Conservation (phyloP, 1,140 invertebrate genomes). For the Heliconius eleuchia region DNA sequence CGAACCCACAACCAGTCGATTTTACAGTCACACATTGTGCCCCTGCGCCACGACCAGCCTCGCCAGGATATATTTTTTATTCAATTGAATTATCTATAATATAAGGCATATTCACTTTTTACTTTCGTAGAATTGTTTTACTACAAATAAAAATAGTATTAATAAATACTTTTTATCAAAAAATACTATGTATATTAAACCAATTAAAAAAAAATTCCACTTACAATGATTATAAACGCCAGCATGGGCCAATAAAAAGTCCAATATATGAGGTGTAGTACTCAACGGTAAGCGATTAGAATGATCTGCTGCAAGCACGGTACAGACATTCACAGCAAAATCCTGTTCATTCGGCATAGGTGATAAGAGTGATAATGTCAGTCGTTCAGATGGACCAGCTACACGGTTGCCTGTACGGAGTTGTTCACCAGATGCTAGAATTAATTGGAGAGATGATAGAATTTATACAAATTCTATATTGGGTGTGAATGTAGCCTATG, state of each 20-base stretch:
- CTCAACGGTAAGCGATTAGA: conserved; percentile 92
- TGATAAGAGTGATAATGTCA: conserved; percentile 94
- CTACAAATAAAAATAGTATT: too few relatives aligned
- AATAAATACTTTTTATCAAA: too few relatives aligned
- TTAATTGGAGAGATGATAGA: conserved; percentile 42
- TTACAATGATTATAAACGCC: conserved; percentile 94
- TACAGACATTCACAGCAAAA: conserved; percentile 98
- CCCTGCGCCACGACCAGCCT: too few relatives aligned
- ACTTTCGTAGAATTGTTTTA: too few relatives aligned
- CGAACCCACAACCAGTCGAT: too few relatives aligned
- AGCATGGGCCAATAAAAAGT: conserved; percentile 94
- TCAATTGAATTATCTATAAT: too few relatives aligned
- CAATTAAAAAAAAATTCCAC: conserved; percentile 51
- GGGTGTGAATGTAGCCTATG: too few relatives aligned
- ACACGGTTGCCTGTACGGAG: conserved; percentile 85
- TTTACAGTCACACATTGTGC: too few relatives aligned
- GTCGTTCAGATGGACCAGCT: conserved; percentile 90
- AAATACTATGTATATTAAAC: too few relatives aligned
- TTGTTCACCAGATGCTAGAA: conserved; percentile 91
- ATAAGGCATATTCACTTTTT: too few relatives aligned
- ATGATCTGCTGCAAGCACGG: conserved; percentile 95
- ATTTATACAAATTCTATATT: too few relatives aligned
- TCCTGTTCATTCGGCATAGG: conserved; percentile 99
- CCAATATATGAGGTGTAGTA: conserved; percentile 91
- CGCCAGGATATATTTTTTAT: too few relatives aligned